Evolutionary conservation across 23 tunicate species (phyloP).

Genomic region (Phallusia fumigata): DNA sequence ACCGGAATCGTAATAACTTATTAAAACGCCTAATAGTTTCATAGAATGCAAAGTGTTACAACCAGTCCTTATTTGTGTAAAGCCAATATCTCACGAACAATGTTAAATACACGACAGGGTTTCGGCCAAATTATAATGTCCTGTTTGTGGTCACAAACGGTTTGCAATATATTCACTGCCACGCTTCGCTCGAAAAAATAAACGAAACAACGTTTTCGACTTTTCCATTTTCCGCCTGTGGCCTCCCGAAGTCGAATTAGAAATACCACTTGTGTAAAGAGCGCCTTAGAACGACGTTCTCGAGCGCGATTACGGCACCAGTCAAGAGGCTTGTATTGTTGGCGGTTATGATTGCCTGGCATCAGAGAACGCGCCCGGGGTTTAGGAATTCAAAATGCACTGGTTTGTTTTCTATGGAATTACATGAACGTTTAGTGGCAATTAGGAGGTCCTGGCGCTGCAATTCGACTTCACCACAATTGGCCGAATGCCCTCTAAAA

Average conservation of each 20-base stretch:
- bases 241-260: constrained; percentile 11
- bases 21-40: too few species aligned
- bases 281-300: constrained; percentile 13
- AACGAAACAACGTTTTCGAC: background rate
- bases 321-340: background rate
- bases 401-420: background rate
- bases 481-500: background rate
- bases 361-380: background rate
- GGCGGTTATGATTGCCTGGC: background rate
- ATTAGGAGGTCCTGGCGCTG: background rate
- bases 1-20: too few species aligned
- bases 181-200: background rate
- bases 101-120: too few species aligned
- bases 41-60: too few species aligned
- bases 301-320: background rate
- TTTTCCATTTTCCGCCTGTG: background rate
- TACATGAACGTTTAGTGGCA: background rate
- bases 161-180: background rate
- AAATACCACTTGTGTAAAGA: background rate
- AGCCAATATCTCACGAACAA: too few species aligned
- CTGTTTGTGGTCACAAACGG: too few species aligned
- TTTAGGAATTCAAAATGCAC: background rate
- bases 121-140: too few species aligned
- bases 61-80: too few species aligned
- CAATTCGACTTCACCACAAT: background rate